Base-by-base conservation (phyloP, 2,888 invertebrate genomes). In the Bhutanitis thaidina region DNA sequence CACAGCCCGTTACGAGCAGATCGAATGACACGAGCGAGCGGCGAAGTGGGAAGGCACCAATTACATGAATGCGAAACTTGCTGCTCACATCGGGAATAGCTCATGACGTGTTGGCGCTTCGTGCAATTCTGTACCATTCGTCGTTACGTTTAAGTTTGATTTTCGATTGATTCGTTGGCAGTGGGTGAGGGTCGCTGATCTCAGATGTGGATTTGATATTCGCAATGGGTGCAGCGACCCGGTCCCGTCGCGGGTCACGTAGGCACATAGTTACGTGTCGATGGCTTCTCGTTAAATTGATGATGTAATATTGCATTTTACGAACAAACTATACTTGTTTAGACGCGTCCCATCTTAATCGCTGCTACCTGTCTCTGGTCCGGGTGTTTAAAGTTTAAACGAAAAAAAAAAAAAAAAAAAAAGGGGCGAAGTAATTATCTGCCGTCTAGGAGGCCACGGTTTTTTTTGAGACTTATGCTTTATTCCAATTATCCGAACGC, bases 161-260 rank as follows among this genome's bases (percentile, higher is more conserved):
- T 58, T 64, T 59, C 3, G 15, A 1, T 12, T 53, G 16, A 8
- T 12, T 7, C 7, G 8, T 4, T 14, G 16, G 2, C 14, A 43
- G 30, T 36, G 27, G 49, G 50, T 58, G 60, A 54, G 16, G 47
- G 14, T 52, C 48, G 53, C 50, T 30, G 53, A 37, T 47, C 40
- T 29, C 16, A 30, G 34, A 41, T 43, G 20, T 43, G 52, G 61
- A 56, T 67, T 69, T 67, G 64, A 73, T 77, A 74, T 81, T 79
- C 72, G 81, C 78, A 77, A 60, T 65, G 69, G 64, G 81, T 80
- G 79, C 81, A 80, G 62, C 69, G 77, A 81, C 80, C 81, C 37
- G n/a, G n/a, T n/a, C n/a, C 48, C 44, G 41, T 47, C 44, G 41
- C 40, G 20, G 60, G 64, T 67, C 69, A 68, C 70, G 70, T 69